These are phyloP conservation scores for Discoglossus pictus DNA, from an alignment of 2,797 vertebrate species.

Conservation along the genomic window DNA sequence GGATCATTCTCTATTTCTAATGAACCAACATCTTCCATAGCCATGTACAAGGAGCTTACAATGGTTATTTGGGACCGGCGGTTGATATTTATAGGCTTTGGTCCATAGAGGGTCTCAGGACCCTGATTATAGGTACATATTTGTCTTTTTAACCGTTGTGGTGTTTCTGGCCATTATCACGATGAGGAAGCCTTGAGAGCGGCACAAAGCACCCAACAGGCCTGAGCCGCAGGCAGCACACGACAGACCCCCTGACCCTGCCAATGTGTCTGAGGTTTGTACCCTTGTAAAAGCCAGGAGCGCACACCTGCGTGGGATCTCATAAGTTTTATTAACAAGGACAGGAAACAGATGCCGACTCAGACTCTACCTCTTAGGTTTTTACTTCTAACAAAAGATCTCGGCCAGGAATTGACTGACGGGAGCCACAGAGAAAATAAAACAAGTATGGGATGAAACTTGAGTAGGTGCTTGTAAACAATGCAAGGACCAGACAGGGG, in stretches of 20 bases:
- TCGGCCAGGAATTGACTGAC: conserved; percentile 51
- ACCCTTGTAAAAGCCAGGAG: conserved; percentile 57
- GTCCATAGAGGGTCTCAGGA: no score
- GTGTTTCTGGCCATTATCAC: no score
- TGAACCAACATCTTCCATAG: no score
- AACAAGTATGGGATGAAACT: conserved; percentile 47
- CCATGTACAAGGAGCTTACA: no score
- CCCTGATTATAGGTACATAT: no score
- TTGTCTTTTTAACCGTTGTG: no score
- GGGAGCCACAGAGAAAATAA: conserved; percentile 50
- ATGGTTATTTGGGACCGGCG: no score
- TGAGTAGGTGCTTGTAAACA: conserved; percentile 61
- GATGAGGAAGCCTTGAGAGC: no score
- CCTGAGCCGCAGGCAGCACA: conserved; percentile 57
- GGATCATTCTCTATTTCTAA: no score
- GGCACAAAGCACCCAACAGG: no score
- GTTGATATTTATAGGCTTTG: no score
- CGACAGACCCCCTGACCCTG: conserved; percentile 35
- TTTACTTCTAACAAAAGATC: conserved; percentile 44
- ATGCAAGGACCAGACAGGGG: conserved; percentile 33
- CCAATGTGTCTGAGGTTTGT: conserved; percentile 40
- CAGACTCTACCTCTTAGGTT: conserved; percentile 49
- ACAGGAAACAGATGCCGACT: conserved; percentile 55
- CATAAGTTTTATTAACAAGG: conserved; percentile 54
- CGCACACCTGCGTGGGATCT: conserved; percentile 59